phyloP scores from a whole-genome alignment of 2,888 invertebrate species.

The Chironomus tentans region DNA sequence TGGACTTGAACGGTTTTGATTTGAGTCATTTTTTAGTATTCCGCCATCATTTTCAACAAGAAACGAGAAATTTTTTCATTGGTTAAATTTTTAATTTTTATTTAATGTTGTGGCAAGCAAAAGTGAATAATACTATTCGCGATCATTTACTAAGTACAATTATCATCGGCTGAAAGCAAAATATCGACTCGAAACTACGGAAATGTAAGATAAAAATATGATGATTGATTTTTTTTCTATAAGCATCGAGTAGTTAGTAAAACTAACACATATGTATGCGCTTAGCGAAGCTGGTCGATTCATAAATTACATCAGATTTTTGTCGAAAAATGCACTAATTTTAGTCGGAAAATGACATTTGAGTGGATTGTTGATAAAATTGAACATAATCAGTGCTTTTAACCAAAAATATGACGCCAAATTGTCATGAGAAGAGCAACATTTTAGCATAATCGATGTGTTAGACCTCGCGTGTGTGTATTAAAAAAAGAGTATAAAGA shows the following conservation, averaged over 20 bases:
- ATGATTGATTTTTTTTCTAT: slow-evolving; percentile 8
- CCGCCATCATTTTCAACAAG: neutral
- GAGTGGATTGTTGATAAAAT: neutral
- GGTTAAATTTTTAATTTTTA: neutral
- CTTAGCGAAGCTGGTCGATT: neutral
- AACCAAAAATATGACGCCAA: neutral
- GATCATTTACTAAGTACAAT: neutral
- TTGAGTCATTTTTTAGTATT: no score
- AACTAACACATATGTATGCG: neutral
- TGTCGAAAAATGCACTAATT: neutral
- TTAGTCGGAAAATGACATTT: neutral
- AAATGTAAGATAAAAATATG: neutral
- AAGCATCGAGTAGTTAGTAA: neutral
- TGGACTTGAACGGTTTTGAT: no score
- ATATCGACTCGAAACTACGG: slow-evolving; percentile 14
- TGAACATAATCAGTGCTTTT: neutral
- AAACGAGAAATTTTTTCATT: neutral
- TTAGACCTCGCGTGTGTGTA: neutral
- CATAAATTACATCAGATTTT: slow-evolving; percentile 5
- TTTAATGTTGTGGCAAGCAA: slow-evolving; percentile 9
- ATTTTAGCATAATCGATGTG: neutral
- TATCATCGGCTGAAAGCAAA: slow-evolving; percentile 8
- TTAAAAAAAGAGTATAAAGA: neutral
- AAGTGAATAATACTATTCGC: slow-evolving; percentile 9
- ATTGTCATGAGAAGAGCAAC: neutral